Evolutionary conservation across 2,113 vertebrate species (phyloP).

Genomic region (Rostratula benghalensis): DNA sequence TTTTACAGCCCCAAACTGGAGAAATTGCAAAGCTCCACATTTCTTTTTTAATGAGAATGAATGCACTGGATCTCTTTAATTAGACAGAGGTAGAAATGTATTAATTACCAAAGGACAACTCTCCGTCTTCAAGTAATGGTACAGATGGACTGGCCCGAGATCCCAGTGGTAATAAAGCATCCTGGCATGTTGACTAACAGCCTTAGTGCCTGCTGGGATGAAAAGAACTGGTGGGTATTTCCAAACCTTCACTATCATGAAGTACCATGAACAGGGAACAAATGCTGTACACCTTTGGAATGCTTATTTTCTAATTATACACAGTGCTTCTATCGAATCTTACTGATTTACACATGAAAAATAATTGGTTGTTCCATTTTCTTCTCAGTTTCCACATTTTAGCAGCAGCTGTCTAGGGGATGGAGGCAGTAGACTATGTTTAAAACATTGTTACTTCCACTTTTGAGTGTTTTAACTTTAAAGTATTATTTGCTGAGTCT

Average conservation of each 20-base stretch:
- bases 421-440: neutral
- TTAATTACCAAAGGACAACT: conserved; percentile 24
- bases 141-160: neutral
- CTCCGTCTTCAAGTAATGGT: neutral
- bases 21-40: conserved; percentile 17
- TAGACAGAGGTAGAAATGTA: conserved; percentile 26
- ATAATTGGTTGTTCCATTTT: neutral
- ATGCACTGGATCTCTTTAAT: conserved; percentile 27
- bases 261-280: neutral
- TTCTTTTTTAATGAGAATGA: conserved; percentile 43
- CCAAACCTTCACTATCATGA: neutral
- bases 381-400: neutral
- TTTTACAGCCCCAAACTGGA: conserved; percentile 20
- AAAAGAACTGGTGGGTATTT: neutral
- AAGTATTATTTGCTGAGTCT: conserved; percentile 17
- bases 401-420: neutral
- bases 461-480: neutral
- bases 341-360: conserved; percentile 3
- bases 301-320: neutral
- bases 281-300: neutral
- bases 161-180: conserved; percentile 1
- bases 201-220: neutral
- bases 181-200: neutral
- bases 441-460: neutral
- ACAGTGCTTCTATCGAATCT: neutral